These are phyloP conservation scores for Acipenser ruthenus DNA, from an alignment of 2,797 vertebrate genomes.

Conservation along the genomic window DNA sequence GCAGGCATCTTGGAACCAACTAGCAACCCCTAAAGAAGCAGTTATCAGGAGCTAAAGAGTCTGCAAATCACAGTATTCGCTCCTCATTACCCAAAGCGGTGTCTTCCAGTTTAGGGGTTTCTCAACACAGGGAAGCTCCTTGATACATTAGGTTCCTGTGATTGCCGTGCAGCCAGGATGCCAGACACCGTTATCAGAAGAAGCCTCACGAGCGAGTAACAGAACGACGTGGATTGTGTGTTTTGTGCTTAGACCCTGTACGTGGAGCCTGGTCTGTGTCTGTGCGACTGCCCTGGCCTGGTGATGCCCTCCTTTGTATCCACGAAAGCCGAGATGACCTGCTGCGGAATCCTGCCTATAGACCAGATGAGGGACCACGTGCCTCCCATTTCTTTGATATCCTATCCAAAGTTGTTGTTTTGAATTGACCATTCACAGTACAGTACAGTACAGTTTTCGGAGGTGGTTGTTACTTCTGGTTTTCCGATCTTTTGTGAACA, in stretches of 20 bases:
- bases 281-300: constrained; percentile 93
- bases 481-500: neutral
- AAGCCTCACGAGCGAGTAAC: no score
- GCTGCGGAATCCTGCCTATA: constrained; percentile 86
- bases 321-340: constrained; percentile 98
- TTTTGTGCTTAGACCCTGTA: constrained; percentile 75
- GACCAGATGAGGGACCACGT: constrained; percentile 95
- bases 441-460: neutral
- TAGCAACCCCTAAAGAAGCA: no score
- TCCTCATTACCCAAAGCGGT: no score
- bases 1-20: no score
- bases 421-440: neutral
- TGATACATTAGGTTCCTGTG: no score
- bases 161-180: no score
- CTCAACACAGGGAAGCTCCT: no score
- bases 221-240: no score
- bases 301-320: constrained; percentile 96
- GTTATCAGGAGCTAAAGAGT: no score
- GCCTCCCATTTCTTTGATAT: constrained; percentile 85
- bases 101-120: no score
- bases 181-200: no score
- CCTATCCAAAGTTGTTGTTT: constrained; percentile 48
- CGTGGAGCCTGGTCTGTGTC: constrained; percentile 80
- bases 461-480: neutral
- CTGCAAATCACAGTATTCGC: no score